Conservation (phyloP, 1,140 invertebrate genomes). For the Heliconius himera region DNA sequence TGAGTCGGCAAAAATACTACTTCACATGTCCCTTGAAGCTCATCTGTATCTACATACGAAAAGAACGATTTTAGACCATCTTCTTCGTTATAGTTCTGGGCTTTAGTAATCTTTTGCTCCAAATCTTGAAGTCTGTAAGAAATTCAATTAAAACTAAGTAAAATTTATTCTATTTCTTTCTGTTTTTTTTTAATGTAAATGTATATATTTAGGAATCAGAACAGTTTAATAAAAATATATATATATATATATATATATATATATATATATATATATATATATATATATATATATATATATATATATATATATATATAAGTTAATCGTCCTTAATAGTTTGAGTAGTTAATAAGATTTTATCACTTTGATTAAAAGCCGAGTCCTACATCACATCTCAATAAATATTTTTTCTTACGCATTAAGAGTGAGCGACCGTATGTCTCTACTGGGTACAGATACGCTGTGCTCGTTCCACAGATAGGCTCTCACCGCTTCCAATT, state of each 20-base stretch:
- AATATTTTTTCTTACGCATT: not conserved
- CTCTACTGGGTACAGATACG: not conserved
- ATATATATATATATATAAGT: too few relatives aligned
- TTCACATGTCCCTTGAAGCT: constrained; percentile 38
- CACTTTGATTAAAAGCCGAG: too few relatives aligned
- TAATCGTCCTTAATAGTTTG: too few relatives aligned
- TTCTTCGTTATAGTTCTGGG: not conserved
- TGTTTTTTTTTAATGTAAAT: too few relatives aligned
- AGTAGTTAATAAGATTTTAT: too few relatives aligned
- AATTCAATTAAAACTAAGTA: not conserved
- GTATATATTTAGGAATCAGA: too few relatives aligned
- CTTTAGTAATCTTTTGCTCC: not conserved
- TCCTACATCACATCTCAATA: not conserved
- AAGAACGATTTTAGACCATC: constrained; percentile 13
- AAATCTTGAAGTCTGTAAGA: not conserved
- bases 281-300: too few relatives aligned
- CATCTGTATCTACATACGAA: constrained; percentile 25
- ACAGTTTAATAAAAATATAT: too few relatives aligned
- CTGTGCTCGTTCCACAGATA: not conserved
- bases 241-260: too few relatives aligned
- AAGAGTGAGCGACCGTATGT: not conserved
- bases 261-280: too few relatives aligned
- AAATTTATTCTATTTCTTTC: too few relatives aligned
- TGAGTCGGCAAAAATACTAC: constrained; percentile 44
- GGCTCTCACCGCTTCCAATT: not conserved